Conservation (phyloP, 2,113 vertebrate genomes). For the Oryctolagus cuniculus region DNA sequence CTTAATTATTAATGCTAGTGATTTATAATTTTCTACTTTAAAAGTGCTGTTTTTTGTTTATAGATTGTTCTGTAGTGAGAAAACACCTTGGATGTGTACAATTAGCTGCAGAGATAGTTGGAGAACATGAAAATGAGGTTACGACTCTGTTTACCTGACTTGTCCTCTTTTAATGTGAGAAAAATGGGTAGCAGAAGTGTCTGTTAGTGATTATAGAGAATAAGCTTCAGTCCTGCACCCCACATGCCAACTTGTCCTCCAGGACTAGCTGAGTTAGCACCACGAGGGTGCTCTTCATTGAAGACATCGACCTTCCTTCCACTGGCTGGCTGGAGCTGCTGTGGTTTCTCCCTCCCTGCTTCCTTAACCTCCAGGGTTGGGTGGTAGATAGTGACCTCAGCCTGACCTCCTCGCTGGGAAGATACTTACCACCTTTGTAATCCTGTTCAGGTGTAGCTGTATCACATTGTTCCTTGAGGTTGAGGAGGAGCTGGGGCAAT, state of each 20-base stretch:
- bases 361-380: constrained; percentile 13
- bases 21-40: neutral
- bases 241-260: neutral
- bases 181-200: neutral
- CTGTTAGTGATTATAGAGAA: neutral
- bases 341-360: neutral
- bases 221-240: neutral
- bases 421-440: neutral
- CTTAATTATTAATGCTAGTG: neutral
- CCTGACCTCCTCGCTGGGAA: neutral
- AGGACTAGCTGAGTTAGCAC: neutral
- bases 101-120: neutral
- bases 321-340: neutral
- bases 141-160: neutral
- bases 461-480: neutral
- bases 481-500: neutral
- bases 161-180: neutral
- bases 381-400: neutral
- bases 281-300: neutral
- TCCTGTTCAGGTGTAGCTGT: neutral
- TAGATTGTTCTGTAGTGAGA: neutral
- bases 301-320: neutral
- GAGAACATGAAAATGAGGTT: neutral
- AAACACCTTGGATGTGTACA: neutral
- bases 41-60: neutral